Conservation (phyloP, 1,140 invertebrate species). For the Episyrphus balteatus region DNA sequence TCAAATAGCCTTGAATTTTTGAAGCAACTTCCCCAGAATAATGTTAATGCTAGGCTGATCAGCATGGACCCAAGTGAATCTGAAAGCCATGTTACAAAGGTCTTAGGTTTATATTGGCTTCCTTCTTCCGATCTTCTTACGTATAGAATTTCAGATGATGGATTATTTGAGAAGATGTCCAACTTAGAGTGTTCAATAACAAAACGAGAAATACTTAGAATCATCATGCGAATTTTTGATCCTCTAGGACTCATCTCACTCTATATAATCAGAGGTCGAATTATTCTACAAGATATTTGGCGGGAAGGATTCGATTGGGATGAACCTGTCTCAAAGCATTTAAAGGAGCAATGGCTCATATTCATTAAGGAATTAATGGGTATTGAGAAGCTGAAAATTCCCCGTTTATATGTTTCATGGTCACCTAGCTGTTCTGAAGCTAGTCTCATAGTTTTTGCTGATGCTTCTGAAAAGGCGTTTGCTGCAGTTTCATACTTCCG, state of each 20-base stretch:
- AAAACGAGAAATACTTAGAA: constrained; percentile 10
- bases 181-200: constrained; percentile 2
- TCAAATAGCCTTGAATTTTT: too few species aligned
- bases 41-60: too few species aligned
- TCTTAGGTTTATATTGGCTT: not conserved
- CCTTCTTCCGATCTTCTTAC: not conserved
- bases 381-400: too few species aligned
- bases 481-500: too few species aligned
- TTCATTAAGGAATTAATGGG: too few species aligned
- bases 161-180: not conserved
- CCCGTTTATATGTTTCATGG: too few species aligned
- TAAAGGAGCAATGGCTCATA: not conserved
- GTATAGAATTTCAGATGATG: not conserved
- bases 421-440: too few species aligned
- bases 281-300: constrained; percentile 33
- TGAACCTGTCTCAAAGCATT: constrained; percentile 5
- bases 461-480: too few species aligned
- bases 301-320: constrained; percentile 25
- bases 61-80: too few species aligned
- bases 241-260: constrained; percentile 27
- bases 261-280: constrained; percentile 17
- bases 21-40: too few species aligned
- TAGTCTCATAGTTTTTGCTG: too few species aligned
- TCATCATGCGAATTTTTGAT: constrained; percentile 23
- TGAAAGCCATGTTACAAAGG: too few species aligned